These are phyloP conservation scores for Pterocles gutturalis DNA, from an alignment of 2,113 vertebrate genomes.

Conservation along the genomic window DNA sequence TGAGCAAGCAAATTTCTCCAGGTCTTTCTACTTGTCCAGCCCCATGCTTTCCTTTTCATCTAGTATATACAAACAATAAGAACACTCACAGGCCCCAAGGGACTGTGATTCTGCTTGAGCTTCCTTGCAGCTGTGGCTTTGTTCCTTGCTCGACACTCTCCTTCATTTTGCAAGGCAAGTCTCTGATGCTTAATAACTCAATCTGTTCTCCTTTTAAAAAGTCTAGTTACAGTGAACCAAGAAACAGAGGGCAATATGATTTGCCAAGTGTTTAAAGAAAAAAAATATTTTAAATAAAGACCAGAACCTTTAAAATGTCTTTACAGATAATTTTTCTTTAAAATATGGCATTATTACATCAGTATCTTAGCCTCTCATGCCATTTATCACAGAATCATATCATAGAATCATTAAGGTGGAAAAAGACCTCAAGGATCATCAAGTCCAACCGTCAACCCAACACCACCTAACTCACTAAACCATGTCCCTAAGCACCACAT, in stretches of 20 bases:
- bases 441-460: too few relatives aligned
- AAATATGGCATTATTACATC: neutral
- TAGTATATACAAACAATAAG: conserved; percentile 46
- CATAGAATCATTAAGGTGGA: too few relatives aligned
- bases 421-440: too few relatives aligned
- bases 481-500: too few relatives aligned
- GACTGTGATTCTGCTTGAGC: neutral
- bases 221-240: neutral
- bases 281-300: neutral
- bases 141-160: conserved; percentile 17
- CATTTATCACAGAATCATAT: neutral
- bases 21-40: neutral
- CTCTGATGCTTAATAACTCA: neutral
- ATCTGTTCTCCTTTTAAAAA: neutral
- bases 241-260: neutral
- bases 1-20: neutral
- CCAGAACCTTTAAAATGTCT: neutral
- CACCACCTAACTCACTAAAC: too few relatives aligned
- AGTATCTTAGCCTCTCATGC: neutral
- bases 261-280: neutral
- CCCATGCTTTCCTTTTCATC: conserved; percentile 15
- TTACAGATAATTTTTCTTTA: neutral
- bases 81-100: neutral
- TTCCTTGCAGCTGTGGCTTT: conserved; percentile 58
- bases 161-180: neutral